Percentiles rank a stretch among this genome's conserved stretches.
Conservation (phyloP, 2,888 invertebrate species). For the Xestobium rufovillosum region DNA sequence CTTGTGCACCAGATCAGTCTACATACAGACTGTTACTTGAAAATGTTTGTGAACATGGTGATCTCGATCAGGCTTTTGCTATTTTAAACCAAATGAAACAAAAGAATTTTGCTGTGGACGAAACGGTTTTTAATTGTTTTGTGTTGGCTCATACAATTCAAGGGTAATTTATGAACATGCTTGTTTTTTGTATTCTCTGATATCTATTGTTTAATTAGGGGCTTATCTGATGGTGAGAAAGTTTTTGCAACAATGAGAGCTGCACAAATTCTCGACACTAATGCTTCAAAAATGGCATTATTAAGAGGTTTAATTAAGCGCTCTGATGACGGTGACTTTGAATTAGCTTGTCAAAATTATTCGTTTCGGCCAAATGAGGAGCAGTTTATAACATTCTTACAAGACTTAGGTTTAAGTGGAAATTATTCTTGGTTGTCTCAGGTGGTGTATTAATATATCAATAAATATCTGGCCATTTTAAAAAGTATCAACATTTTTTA, state of each 20-base stretch:
- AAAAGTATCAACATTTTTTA: no score
- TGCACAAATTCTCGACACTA: conserved; percentile 44
- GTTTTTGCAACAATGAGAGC: conserved; percentile 53
- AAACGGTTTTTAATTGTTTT: conserved; percentile 52
- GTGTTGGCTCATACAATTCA: conserved; percentile 52
- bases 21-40: conserved; percentile 53
- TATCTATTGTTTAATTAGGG: no score
- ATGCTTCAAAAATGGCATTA: conserved; percentile 47
- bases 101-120: conserved; percentile 47
- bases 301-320: conserved; percentile 48
- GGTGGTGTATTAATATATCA: no score
- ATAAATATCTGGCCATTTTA: no score
- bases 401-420: conserved; percentile 41
- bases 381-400: conserved; percentile 41
- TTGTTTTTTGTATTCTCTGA: no score
- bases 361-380: conserved; percentile 30
- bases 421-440: conserved; percentile 21
- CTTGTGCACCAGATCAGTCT: conserved; percentile 44
- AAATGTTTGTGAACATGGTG: conserved; percentile 50
- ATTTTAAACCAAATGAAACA: conserved; percentile 56
- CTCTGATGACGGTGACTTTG: conserved; percentile 36
- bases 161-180: conserved; percentile 48
- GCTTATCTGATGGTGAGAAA: conserved; percentile 44
- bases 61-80: conserved; percentile 50
- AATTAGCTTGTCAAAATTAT: conserved; percentile 40